Base-by-base conservation (phyloP, 2,888 invertebrate species). In the Eupeodes luniger region DNA sequence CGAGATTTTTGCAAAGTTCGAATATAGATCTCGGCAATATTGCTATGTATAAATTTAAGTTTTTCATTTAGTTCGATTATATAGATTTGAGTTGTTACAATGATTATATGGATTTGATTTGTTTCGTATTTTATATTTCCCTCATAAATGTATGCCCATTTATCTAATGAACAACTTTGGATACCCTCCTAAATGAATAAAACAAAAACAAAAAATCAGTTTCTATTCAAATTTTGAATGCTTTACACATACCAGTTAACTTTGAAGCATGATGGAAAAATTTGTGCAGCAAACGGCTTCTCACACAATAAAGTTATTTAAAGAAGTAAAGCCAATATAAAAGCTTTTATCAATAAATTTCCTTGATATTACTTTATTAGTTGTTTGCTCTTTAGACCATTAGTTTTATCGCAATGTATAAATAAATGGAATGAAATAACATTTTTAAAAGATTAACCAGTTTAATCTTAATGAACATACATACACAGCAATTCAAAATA, bases 191-290 rank as follows among this genome's bases (percentile, higher is more conserved):
- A 59, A 34, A n/a, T 36, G 19, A 34, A 9, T 1, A 57, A 59
- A 59, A 59, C 59, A 27, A 16, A 59, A 57, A 57, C 27, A 11
- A 10, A 55, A 11, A 55, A 55, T 19, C 19, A 19, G 10, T 14
- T 12, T 59, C 12, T 11, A 6, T 59, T 6, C 27, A 7, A 14
- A 59, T 34, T 14, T 7, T 59, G 14, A 6, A 59, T 59, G 34
- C 34, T 7, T 34, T 14, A 9, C 34, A 34, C 59, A 36, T 34
- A 9, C 14, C 1, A 2, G 59, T 59, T 59, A 59, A 36, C 59
- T 36, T 59, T 59, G 9, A 59, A 59, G 59, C 59, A 34, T 59
- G 59, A 59, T 59, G 34, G 14, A 4, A 59, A 59, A 59, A 59
- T 59, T 59, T 59, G 34, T 59, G 36, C 59, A 59, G 59, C 59